Evolutionary conservation across 2,797 vertebrate genomes (phyloP).

Genomic region (Falco cherrug): DNA sequence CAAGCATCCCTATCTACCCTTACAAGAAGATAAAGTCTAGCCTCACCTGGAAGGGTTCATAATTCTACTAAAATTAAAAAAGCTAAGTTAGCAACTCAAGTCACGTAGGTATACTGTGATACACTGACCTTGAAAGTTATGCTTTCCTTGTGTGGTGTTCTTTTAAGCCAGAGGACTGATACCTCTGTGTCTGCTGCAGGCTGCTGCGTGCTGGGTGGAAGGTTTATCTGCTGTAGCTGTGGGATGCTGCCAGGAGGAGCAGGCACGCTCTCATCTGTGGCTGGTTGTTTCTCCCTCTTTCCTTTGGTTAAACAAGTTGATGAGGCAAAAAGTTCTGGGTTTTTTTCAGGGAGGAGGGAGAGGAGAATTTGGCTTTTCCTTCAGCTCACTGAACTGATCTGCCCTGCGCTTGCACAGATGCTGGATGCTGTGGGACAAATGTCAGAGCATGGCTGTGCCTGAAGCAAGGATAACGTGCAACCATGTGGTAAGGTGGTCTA

Average conservation of each 20-base stretch:
- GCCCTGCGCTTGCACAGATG: neutral
- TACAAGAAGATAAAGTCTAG: neutral
- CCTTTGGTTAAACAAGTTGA: neutral
- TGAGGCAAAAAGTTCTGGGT: neutral
- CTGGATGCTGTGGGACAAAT: neutral
- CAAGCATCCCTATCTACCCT: rapidly evolving
- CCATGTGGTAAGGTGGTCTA: neutral
- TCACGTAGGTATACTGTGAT: rapidly evolving
- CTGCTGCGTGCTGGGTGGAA: neutral
- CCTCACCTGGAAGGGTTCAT: neutral
- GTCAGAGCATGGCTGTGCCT: neutral
- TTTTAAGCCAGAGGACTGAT: neutral
- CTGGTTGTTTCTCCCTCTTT: neutral
- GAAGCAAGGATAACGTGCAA: neutral
- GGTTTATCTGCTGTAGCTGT: neutral
- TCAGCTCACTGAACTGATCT: neutral
- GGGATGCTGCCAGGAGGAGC: neutral
- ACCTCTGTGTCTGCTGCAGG: rapidly evolving
- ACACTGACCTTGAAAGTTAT: neutral
- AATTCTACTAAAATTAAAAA: neutral
- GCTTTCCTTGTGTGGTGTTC: neutral
- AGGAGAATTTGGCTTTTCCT: neutral
- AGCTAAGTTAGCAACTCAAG: neutral
- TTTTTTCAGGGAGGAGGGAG: neutral
- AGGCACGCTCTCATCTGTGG: neutral